Evolutionary conservation across 1,140 invertebrate species (phyloP), one percentile per base, ranked within the genome.

Genomic region (Zaprionus capensis): DNA sequence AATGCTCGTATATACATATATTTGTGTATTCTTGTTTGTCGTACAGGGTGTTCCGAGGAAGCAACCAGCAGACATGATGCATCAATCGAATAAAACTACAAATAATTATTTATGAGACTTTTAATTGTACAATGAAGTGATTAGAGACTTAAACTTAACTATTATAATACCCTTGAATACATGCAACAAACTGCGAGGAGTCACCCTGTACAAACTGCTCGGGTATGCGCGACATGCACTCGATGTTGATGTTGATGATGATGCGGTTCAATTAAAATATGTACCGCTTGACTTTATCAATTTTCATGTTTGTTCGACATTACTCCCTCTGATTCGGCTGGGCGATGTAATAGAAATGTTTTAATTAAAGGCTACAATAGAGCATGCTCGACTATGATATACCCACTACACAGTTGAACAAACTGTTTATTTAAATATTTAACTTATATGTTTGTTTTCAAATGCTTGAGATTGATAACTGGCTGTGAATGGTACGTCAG

Each of bases 261-360:
- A 51, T 51, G 46, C 46, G 46, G 46, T 51, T 61, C 56, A 69
- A 69, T 76, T 80, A 49, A 66, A 71, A 68, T 61, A 72, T 64
- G 61, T 20, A 51, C 4, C 20, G 46, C 17, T 51, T 46, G 22
- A 69, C 73, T 79, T 64, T 26, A 17, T 79, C 51, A 41, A 79
- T 67, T 66, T 72, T 73, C 24, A 71, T 65, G 53, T 36, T 49
- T 28, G 41, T 28, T 36, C 26, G 63, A 68, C 31, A 36, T 51
- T 51, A 51, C 20, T 34, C 31, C 46, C 46, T 36, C 77, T 46
- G 49, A 61, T 53, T 46, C 41, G 53, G 22, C 58, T 64, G 24
- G 38, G 64, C 57, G 55, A 14, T 59, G 44, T 44, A 77, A 71
- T 70, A 58, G 73, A 68, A 67, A 61, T 36, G 24, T 46, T 64